Percentiles rank a stretch among this genome's conserved stretches.
These are phyloP conservation scores for Drosophila algonquin DNA, from an alignment of 2,888 invertebrate genomes.

Conservation along the genomic window DNA sequence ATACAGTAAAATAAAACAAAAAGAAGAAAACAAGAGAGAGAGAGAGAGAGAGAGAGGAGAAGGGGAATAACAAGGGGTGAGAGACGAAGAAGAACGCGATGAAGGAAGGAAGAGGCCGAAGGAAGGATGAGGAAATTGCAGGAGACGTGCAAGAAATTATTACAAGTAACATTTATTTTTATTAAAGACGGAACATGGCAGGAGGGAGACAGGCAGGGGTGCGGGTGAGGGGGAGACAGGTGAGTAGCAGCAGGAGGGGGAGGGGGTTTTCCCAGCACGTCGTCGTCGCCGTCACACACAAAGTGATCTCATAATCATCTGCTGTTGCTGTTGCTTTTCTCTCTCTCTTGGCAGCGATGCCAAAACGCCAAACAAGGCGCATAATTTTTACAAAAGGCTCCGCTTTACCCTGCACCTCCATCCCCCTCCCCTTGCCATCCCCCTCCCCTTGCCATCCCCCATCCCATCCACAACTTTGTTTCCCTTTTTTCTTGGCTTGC, in stretches of 20 bases:
- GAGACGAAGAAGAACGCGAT: no score
- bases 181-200: slow-evolving; percentile 61
- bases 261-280: slow-evolving; percentile 46
- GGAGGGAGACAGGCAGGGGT: slow-evolving; percentile 1
- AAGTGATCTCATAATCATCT: slow-evolving; percentile 82
- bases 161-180: slow-evolving; percentile 78
- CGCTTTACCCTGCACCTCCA: slow-evolving; percentile 8
- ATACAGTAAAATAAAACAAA: slow-evolving; percentile 48
- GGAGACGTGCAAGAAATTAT: slow-evolving; percentile 75
- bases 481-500: slow-evolving; percentile 42
- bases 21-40: slow-evolving; percentile 1
- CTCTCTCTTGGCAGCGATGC: slow-evolving; percentile 52
- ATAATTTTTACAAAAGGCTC: slow-evolving; percentile 69
- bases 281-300: slow-evolving; percentile 62
- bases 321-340: slow-evolving; percentile 35
- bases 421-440: not conserved
- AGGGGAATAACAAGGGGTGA: no score
- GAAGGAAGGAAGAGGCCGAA: not conserved
- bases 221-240: not conserved
- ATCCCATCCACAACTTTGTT: not conserved
- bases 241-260: slow-evolving; percentile 32
- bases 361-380: slow-evolving; percentile 67
- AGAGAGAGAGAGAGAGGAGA: not conserved
- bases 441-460: not conserved
- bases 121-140: slow-evolving; percentile 59